phyloP scores from a whole-genome alignment of 2,797 vertebrate genomes.

The Cuculus canorus region DNA sequence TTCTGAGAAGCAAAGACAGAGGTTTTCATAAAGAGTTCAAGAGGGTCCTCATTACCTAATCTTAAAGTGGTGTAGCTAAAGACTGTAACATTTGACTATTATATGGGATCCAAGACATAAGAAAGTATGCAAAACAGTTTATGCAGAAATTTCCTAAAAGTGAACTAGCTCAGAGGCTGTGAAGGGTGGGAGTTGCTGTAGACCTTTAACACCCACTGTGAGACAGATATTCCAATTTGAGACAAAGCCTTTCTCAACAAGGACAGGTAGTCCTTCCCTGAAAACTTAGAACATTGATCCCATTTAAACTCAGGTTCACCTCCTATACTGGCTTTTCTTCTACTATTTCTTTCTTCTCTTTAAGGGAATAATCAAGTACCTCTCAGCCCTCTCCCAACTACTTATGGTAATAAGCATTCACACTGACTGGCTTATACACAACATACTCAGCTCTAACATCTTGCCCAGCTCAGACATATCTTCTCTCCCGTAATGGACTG shows the following conservation, averaged over 20 bases:
- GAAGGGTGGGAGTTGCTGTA: not conserved
- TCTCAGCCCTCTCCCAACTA: not conserved
- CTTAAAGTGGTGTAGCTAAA: not conserved
- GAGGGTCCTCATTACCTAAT: not conserved
- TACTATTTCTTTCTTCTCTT: not conserved
- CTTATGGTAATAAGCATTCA: not conserved
- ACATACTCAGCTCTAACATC: not conserved
- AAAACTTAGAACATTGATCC: not conserved
- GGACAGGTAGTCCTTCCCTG: not conserved
- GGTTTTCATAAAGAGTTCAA: not conserved
- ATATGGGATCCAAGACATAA: not conserved
- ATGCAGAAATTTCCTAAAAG: not conserved
- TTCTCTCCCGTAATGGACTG: not conserved
- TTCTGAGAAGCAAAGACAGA: not conserved
- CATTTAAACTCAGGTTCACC: not conserved
- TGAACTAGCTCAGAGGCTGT: not conserved
- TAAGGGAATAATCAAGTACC: not conserved
- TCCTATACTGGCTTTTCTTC: not conserved
- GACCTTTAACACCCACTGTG: not conserved
- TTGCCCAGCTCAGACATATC: not conserved
- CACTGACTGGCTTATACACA: not conserved
- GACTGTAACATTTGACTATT: not conserved
- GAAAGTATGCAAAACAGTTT: not conserved
- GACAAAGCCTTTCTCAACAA: not conserved
- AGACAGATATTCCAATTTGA: not conserved